Evolutionary conservation across 1,140 invertebrate species (phyloP).

Genomic region (Cyrtorhinus lividipennis): DNA sequence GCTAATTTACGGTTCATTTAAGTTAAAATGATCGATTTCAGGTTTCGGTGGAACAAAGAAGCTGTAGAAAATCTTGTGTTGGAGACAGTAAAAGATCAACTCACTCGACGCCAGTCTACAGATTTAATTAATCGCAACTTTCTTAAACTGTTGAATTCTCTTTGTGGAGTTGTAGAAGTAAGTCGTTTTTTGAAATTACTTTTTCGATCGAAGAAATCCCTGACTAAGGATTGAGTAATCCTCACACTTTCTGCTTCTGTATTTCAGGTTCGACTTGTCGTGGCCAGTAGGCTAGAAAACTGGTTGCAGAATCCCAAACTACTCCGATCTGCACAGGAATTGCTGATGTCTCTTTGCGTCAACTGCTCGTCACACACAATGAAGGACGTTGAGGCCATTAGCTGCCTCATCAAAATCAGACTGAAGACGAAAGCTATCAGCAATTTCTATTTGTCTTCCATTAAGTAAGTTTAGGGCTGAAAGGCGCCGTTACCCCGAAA

Average conservation of each 20-base stretch:
- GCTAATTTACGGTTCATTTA: too few relatives aligned
- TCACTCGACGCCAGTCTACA: slow-evolving; percentile 65
- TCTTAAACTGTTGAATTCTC: slow-evolving; percentile 64
- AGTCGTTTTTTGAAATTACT: slow-evolving; percentile 11
- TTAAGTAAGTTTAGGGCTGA: slow-evolving; percentile 42
- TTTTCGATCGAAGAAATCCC: not conserved
- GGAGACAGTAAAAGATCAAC: slow-evolving; percentile 74
- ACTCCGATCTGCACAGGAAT: slow-evolving; percentile 76
- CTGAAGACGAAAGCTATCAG: slow-evolving; percentile 86
- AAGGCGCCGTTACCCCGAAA: too few relatives aligned
- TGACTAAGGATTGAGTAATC: too few relatives aligned
- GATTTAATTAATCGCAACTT: slow-evolving; percentile 80
- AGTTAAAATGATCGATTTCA: slow-evolving; percentile 11
- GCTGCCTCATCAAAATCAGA: slow-evolving; percentile 73
- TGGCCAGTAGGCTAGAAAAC: slow-evolving; percentile 68
- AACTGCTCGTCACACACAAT: slow-evolving; percentile 68
- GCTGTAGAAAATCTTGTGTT: slow-evolving; percentile 67
- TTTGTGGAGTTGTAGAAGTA: slow-evolving; percentile 70
- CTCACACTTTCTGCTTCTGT: too few relatives aligned
- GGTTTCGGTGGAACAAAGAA: slow-evolving; percentile 33
- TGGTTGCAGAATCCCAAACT: slow-evolving; percentile 95
- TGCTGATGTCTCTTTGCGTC: slow-evolving; percentile 81
- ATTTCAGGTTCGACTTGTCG: slow-evolving; percentile 53
- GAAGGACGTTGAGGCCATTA: slow-evolving; percentile 79
- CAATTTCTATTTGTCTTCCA: slow-evolving; percentile 72